These are phyloP conservation scores for Alectoris magna DNA, from an alignment of 2,797 vertebrate species.

Conservation along the genomic window DNA sequence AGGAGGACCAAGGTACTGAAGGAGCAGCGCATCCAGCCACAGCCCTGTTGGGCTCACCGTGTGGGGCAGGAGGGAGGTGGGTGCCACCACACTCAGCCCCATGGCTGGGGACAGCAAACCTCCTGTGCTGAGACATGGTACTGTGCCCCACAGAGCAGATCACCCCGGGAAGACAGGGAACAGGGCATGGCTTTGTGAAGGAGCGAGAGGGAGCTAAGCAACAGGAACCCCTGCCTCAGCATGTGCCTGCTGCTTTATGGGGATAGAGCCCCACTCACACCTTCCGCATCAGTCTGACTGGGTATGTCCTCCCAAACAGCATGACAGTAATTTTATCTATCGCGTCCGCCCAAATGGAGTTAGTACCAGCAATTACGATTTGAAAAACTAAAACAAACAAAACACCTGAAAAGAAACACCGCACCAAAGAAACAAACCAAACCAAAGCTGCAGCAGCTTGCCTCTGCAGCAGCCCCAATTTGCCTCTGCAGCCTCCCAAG, in stretches of 20 bases:
- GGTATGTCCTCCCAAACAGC: neutral
- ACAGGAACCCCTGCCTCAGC: neutral
- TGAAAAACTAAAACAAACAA: neutral
- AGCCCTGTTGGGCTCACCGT: accelerated
- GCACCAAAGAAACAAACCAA: neutral
- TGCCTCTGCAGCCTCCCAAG: neutral
- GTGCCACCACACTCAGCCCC: accelerated
- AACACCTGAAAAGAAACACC: too few relatives aligned
- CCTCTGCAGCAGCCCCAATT: neutral
- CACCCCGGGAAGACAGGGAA: neutral
- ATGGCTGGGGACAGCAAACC: neutral
- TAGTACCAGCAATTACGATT: neutral
- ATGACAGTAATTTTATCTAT: neutral
- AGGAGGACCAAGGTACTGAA: neutral
- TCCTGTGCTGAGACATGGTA: neutral
- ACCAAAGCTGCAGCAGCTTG: neutral
- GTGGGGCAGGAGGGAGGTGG: neutral
- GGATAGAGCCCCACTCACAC: neutral
- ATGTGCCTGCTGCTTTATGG: neutral
- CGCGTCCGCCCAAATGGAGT: too few relatives aligned
- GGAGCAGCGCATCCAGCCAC: neutral
- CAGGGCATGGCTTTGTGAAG: neutral
- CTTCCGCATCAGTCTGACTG: neutral
- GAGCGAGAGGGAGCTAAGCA: neutral
- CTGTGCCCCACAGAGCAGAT: neutral